Evolutionary conservation across 2,797 vertebrate genomes (phyloP).

Genomic region (Lophius americanus): DNA sequence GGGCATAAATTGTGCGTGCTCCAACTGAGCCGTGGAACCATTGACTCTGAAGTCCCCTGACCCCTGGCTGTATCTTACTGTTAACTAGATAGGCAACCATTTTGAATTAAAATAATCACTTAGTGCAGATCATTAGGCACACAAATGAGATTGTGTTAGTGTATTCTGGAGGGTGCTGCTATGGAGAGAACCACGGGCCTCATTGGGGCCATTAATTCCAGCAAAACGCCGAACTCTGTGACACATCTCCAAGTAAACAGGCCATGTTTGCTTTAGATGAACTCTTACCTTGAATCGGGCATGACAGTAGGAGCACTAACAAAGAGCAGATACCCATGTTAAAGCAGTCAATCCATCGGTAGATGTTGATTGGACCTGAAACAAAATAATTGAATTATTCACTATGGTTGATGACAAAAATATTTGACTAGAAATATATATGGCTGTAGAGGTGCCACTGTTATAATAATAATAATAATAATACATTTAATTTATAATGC

Average conservation of each 20-base stretch:
- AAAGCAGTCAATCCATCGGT: slow-evolving; percentile 53
- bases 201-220: slow-evolving; percentile 21
- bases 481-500: no score
- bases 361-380: slow-evolving; percentile 35
- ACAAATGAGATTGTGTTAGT: slow-evolving; percentile 51
- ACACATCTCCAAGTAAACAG: slow-evolving; percentile 14
- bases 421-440: not conserved
- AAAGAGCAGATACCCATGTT: slow-evolving; percentile 58
- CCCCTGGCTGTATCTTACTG: slow-evolving; percentile 36
- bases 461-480: no score
- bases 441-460: no score
- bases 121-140: slow-evolving; percentile 44
- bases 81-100: slow-evolving; percentile 49
- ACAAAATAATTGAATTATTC: not conserved
- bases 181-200: slow-evolving; percentile 14
- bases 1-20: slow-evolving; percentile 44
- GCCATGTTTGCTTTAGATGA: slow-evolving; percentile 28
- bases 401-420: not conserved
- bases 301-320: slow-evolving; percentile 58
- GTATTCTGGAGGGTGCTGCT: slow-evolving; percentile 34
- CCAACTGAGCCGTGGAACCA: slow-evolving; percentile 52
- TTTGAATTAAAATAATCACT: slow-evolving; percentile 51
- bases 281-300: slow-evolving; percentile 67
- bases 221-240: slow-evolving; percentile 13
- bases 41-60: slow-evolving; percentile 49